phyloP scores from a whole-genome alignment of 1,140 invertebrate species.

The Bradynema listronoti region DNA sequence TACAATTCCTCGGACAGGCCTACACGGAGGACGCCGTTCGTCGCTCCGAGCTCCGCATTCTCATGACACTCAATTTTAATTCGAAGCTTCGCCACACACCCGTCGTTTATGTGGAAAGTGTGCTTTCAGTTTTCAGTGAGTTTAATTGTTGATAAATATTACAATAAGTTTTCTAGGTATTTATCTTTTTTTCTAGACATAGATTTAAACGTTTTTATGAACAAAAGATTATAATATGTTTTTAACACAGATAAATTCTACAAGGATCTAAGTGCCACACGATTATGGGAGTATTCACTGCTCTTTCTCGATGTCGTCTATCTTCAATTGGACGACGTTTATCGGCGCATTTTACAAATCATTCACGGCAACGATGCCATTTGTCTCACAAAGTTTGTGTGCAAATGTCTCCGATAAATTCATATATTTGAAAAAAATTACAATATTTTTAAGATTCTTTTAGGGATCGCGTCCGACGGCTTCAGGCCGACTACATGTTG shows the following conservation, averaged over 20 bases:
- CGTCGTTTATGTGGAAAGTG: constrained; percentile 22
- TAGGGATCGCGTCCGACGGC: constrained; percentile 14
- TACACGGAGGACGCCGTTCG: constrained; percentile 26
- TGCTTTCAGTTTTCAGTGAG: constrained; percentile 22
- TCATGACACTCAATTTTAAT: constrained; percentile 23
- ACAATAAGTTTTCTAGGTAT: neutral
- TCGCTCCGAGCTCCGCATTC: constrained; percentile 27
- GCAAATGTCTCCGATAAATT: neutral
- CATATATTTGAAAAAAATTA: neutral
- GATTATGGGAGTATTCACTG: constrained; percentile 26
- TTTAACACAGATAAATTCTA: neutral
- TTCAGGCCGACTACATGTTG: constrained; percentile 21
- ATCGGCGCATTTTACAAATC: constrained; percentile 6
- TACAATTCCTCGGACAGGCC: constrained; percentile 26
- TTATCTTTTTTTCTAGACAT: neutral
- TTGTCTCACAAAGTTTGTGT: constrained; percentile 7
- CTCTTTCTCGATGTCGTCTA: constrained; percentile 20
- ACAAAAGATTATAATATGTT: no score
- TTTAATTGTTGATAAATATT: constrained; percentile 14
- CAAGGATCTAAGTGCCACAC: constrained; percentile 7
- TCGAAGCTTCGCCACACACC: constrained; percentile 17
- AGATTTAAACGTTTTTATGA: no score
- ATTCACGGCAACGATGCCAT: constrained; percentile 13
- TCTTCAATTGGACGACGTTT: constrained; percentile 16
- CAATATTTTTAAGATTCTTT: neutral